Percentiles rank a stretch among this genome's conserved stretches.
These are phyloP conservation scores for Piezodorus guildinii DNA, from an alignment of 1,140 invertebrate species.

Conservation along the genomic window DNA sequence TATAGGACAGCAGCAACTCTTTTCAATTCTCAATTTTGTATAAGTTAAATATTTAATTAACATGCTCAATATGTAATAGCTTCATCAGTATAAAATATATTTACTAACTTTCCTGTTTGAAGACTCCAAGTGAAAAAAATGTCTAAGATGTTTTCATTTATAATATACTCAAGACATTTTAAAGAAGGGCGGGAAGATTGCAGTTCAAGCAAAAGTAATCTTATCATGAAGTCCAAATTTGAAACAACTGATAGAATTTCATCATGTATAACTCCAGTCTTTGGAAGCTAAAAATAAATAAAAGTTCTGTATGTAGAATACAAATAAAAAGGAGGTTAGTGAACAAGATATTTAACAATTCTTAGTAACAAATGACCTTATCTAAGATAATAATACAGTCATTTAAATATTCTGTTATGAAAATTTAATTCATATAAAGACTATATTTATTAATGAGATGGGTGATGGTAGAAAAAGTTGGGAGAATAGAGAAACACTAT, in stretches of 20 bases:
- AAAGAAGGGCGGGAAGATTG: conserved; percentile 31
- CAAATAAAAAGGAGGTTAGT: too few species aligned
- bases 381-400: too few species aligned
- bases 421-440: too few species aligned
- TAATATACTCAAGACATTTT: conserved; percentile 60
- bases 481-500: too few species aligned
- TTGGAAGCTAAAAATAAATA: conserved; percentile 32
- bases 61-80: background rate
- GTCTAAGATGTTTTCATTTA: conserved; percentile 64
- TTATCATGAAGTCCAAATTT: conserved; percentile 84
- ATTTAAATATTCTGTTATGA: background rate
- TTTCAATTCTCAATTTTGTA: too few species aligned
- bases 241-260: conserved; percentile 82
- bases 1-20: too few species aligned
- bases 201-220: conserved; percentile 74
- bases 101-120: conserved; percentile 50
- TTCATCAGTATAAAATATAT: background rate
- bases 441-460: too few species aligned
- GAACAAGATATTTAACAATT: too few species aligned
- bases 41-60: too few species aligned
- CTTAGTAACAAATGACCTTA: too few species aligned
- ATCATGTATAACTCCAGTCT: conserved; percentile 49
- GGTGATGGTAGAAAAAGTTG: too few species aligned
- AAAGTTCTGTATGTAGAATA: too few species aligned
- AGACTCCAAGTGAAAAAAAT: conserved; percentile 66